Evolutionary conservation across 2,888 invertebrate species (phyloP), one percentile per base, ranked within the genome.

Genomic region (Netelia inedita): DNA sequence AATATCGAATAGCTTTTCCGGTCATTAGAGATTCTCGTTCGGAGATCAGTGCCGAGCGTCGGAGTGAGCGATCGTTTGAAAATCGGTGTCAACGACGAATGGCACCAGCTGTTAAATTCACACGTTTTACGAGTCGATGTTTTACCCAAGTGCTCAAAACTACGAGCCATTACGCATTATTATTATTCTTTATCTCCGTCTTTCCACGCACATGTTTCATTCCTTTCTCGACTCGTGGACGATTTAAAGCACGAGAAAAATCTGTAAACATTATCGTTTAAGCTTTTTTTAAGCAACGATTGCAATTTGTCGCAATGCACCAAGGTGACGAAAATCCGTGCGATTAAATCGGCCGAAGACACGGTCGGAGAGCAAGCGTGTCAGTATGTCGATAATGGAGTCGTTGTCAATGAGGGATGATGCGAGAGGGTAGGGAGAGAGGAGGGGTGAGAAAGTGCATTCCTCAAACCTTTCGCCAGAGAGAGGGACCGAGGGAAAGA

Each of bases 1-100:
- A 89, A 85, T 89, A 85, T 87, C 85, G 79, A 83, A 90, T 90
- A 83, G 89, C 59, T 89, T 88, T 88, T 89, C 90, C 89, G 90
- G 88, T 89, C 83, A 87, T 89, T 87, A 87, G 84, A 86, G 82
- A 79, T 74, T 79, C 74, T 69, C 63, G 55, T 55, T 79, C 61
- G 41, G 46, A 71, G 74, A 82, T 82, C 78, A 59, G 68, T 46
- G 65, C 28, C 41, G 46, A 71, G 53, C 74, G 57, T 55, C 50
- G 59, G 16, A n/a, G 19, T 68, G 68, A 68, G 41, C 50, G 68
- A 80, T 75, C 75, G 75, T 79, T 79, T 79, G 79, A 72, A 75
- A 71, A 83, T 79, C 59, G 41, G 3, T 21, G 65, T 75, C 16
- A 57, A 65, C 57, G 57, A 65, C 74, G 43, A 57, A 75, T 75